Conservation (phyloP, 30 jellyfish, hydroid and myxozoan genomes). For the Pseudorhiza aurosa region DNA sequence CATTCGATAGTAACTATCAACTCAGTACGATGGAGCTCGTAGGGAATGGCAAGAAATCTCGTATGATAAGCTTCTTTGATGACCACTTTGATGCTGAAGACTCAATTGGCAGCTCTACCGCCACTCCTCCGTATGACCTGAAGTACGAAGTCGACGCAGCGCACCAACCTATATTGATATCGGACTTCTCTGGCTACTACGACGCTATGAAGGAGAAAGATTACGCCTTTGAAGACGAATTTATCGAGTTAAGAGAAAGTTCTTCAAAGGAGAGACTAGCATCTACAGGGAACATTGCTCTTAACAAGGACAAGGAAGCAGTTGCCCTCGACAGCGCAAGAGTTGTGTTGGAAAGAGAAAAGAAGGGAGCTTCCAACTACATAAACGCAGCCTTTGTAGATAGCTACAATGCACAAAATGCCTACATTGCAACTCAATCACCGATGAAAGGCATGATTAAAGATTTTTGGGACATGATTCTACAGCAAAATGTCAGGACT, state of each 20-base stretch:
- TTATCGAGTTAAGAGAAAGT: constrained; percentile 26
- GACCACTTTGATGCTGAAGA: constrained; percentile 42
- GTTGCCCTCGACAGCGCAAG: constrained; percentile 74
- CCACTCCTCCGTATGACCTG: constrained; percentile 13
- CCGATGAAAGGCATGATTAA: constrained; percentile 58
- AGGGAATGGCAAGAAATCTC: constrained; percentile 22
- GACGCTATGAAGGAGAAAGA: constrained; percentile 37
- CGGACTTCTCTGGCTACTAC: constrained; percentile 53
- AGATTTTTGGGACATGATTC: constrained; percentile 89
- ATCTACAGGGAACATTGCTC: constrained; percentile 11
- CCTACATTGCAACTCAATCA: constrained; percentile 85
- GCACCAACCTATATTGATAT: constrained; percentile 49
- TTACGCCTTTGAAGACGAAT: constrained; percentile 63
- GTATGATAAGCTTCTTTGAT: not conserved
- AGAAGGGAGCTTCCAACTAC: constrained; percentile 60
- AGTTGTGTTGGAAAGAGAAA: constrained; percentile 37
- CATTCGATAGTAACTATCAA: constrained; percentile 12
- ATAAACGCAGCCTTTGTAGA: constrained; percentile 78
- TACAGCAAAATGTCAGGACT: constrained; percentile 74
- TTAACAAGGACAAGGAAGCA: constrained; percentile 60
- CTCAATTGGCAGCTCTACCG: not conserved
- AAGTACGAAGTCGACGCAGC: constrained; percentile 32
- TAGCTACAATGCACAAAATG: constrained; percentile 31
- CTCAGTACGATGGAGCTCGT: constrained; percentile 60
- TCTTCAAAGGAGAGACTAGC: not conserved